Conservation (phyloP, 2,797 vertebrate species). For the Molossus molossus region DNA sequence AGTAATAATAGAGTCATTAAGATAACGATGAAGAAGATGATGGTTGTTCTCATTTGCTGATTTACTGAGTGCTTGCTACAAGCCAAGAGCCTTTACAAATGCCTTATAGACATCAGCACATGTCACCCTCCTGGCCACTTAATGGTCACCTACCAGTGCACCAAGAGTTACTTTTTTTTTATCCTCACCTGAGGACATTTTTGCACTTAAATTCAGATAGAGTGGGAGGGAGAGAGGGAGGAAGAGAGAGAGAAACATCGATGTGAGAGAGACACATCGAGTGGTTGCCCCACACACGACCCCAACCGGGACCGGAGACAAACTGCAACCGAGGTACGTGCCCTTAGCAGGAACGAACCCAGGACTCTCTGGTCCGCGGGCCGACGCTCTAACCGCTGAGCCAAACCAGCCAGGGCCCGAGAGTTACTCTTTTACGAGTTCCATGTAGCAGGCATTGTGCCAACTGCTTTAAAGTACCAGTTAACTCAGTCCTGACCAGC, state of each 20-base stretch:
- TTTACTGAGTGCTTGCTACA: neutral
- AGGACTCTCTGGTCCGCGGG: no score
- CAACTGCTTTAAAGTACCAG: neutral
- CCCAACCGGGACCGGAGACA: no score
- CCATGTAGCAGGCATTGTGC: neutral
- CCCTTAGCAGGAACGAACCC: no score
- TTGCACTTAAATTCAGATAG: no score
- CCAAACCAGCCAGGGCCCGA: neutral
- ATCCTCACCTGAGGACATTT: no score
- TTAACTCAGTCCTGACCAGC: neutral
- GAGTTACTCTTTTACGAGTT: neutral
- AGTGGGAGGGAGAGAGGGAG: no score
- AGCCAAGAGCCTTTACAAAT: neutral
- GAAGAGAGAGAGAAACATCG: no score
- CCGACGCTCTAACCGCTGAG: no score
- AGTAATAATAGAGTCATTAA: neutral
- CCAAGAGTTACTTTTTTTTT: neutral
- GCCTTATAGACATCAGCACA: neutral
- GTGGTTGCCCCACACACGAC: no score
- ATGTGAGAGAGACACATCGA: no score
- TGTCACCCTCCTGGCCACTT: neutral
- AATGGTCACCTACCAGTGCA: neutral
- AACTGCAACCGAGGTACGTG: no score
- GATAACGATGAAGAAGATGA: neutral
- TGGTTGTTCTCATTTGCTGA: neutral